Base-by-base conservation (phyloP, 2,888 invertebrate species). In the Dendrolimus pini region DNA sequence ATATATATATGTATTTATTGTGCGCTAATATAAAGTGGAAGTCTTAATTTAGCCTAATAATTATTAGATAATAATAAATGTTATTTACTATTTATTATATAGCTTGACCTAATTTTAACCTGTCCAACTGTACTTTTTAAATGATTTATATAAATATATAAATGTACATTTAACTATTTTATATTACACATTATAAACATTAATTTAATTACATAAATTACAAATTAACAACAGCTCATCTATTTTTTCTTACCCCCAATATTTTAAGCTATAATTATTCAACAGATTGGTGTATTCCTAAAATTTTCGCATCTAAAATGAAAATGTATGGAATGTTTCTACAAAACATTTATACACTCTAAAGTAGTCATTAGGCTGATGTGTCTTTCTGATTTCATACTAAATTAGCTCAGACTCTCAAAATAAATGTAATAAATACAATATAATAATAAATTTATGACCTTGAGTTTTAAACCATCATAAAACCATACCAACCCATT, bases 101-200 rank as follows among this genome's bases (percentile, higher is more conserved):
- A 12, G 47, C 65, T 64, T 66, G 75, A 70, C 68, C 70, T 74
- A 75, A 65, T 59, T 71, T 69, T 67, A 73, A 77, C 66, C 70
- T 75, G 76, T 72, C 73, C 71, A 74, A 68, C 69, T 71, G 69
- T 70, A 74, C 75, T 72, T 77, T 30, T 74, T 74, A 71, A 71
- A 72, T 70, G 74, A 77, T 81, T 78, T 78, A 47, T 74, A 72
- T 75, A 76, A 75, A 73, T 75, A 72, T 72, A 73, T 76, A 74
- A 80, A 81, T 81, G 80, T 87, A 85, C 80, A 86, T 78, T 80
- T 77, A 74, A 78, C 77, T 86, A 85, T 80, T 81, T 81, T 81
- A 82, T 80, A 84, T 74, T 82, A 83, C 80, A 83, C 77, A 80
- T 74, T 80, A 77, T 73, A 76, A 77, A 79, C 75, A 81, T 82